Evolutionary conservation across 2,113 vertebrate genomes (phyloP).

Genomic region (Dunckerocampus dactyliophorus): DNA sequence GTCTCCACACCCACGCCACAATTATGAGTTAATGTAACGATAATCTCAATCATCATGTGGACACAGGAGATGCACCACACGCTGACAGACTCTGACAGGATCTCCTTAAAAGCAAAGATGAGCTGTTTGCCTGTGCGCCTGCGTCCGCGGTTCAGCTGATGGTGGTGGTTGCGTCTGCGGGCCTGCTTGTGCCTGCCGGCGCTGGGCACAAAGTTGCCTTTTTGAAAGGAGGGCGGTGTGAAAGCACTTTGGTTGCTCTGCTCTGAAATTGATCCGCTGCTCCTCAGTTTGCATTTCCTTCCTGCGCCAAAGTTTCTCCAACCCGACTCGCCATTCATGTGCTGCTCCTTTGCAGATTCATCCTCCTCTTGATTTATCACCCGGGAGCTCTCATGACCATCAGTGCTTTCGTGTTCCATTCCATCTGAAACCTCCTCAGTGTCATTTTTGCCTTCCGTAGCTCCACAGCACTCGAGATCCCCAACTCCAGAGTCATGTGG

Average conservation of each 20-base stretch:
- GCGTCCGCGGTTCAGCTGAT: constrained; percentile 63
- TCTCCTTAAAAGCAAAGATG: constrained; percentile 66
- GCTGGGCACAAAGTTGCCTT: constrained; percentile 57
- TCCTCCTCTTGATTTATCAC: constrained; percentile 61
- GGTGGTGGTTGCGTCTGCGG: constrained; percentile 77
- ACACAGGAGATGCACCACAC: constrained; percentile 81
- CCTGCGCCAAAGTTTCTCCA: constrained; percentile 60
- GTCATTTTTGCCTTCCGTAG: constrained; percentile 48
- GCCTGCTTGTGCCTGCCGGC: constrained; percentile 73
- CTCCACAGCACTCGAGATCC: constrained; percentile 39
- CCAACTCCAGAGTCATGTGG: constrained; percentile 33
- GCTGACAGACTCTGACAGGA: constrained; percentile 69
- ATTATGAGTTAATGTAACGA: constrained; percentile 77
- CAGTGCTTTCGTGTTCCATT: constrained; percentile 25
- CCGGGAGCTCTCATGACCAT: constrained; percentile 31
- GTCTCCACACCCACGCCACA: constrained; percentile 78
- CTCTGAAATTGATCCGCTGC: constrained; percentile 50
- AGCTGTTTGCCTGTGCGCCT: constrained; percentile 63
- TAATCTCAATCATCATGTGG: constrained; percentile 81
- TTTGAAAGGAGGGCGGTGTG: constrained; percentile 35
- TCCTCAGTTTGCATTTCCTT: constrained; percentile 58
- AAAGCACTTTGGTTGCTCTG: constrained; percentile 45
- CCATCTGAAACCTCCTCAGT: constrained; percentile 41
- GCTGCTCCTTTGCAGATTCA: constrained; percentile 53
- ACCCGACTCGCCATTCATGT: constrained; percentile 62